Percentiles rank a stretch among this genome's conserved stretches.
phyloP scores from a whole-genome alignment of 2,113 vertebrate genomes.

The Oenanthe melanoleuca region DNA sequence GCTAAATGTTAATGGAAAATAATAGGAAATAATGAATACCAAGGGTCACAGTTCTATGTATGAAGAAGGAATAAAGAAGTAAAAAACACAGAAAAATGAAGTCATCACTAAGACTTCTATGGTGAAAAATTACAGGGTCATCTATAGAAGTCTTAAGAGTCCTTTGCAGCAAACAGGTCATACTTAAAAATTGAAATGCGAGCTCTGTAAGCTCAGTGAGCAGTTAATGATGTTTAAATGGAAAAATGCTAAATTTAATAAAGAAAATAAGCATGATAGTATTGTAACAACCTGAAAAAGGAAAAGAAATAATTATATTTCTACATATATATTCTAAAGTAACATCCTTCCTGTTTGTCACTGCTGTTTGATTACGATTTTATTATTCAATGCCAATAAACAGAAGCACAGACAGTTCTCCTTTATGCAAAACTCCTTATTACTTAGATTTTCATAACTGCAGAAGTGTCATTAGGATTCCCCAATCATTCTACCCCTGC shows the following conservation, averaged over 20 bases:
- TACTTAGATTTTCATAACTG: not conserved
- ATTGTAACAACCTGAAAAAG: not conserved
- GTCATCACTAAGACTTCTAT: not conserved
- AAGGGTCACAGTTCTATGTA: not conserved
- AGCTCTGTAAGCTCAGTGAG: not conserved
- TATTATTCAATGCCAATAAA: not conserved
- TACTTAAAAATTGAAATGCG: not conserved
- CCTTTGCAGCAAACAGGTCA: not conserved
- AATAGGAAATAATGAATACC: not conserved
- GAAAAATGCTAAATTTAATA: not conserved
- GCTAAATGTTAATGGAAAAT: not conserved
- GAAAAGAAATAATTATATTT: not conserved
- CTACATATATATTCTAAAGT: not conserved
- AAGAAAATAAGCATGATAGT: not conserved
- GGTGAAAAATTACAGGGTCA: not conserved
- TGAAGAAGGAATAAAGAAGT: not conserved
- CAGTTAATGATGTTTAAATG: not conserved
- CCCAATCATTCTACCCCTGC: not conserved
- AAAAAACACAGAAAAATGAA: not conserved
- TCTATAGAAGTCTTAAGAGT: not conserved
- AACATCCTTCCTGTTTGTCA: not conserved
- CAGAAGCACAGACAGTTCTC: not conserved
- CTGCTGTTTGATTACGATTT: slow-evolving; percentile 4
- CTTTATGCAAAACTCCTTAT: not conserved
- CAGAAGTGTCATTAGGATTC: not conserved